Evolutionary conservation across 2,888 invertebrate species (phyloP).

Genomic region (Criorhina ranunculi): DNA sequence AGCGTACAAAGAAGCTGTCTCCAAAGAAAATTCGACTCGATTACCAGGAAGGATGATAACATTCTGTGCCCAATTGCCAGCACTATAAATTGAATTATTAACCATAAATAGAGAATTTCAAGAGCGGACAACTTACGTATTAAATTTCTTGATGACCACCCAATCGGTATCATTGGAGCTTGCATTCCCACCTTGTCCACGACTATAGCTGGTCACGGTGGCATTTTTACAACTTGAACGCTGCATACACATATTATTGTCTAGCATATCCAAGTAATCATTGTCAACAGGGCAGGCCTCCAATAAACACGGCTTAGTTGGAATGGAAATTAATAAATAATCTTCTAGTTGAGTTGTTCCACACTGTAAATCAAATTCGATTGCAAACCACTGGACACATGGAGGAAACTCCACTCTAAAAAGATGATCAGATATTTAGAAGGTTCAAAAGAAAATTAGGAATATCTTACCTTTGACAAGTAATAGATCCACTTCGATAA

Average conservation of each 20-base stretch:
- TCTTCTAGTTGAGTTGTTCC: slow-evolving; percentile 97
- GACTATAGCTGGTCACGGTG: slow-evolving; percentile 79
- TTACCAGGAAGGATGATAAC: slow-evolving; percentile 95
- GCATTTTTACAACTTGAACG: slow-evolving; percentile 78
- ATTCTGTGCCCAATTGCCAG: slow-evolving; percentile 91
- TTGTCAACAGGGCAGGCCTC: slow-evolving; percentile 78
- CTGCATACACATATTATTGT: slow-evolving; percentile 81
- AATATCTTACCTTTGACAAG: slow-evolving; percentile 89
- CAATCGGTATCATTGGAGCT: slow-evolving; percentile 84
- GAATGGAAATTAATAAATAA: slow-evolving; percentile 90
- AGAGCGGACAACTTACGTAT: slow-evolving; percentile 84
- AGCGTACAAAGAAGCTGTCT: slow-evolving; percentile 97
- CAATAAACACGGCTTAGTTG: slow-evolving; percentile 82
- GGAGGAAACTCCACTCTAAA: slow-evolving; percentile 92
- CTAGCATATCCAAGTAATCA: slow-evolving; percentile 82
- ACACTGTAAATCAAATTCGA: slow-evolving; percentile 97
- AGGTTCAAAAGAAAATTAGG: slow-evolving; percentile 5
- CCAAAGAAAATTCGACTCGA: slow-evolving; percentile 96
- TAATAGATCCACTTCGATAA: slow-evolving; percentile 94
- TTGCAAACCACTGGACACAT: slow-evolving; percentile 94
- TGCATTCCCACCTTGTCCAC: slow-evolving; percentile 79
- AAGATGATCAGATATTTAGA: neutral
- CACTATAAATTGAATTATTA: slow-evolving; percentile 77
- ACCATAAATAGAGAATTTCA: neutral
- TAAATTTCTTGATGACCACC: slow-evolving; percentile 89